Evolutionary conservation across 30 jellyfish, hydroid and myxozoan genomes (phyloP), one percentile per base, ranked within the genome.

Genomic region (Hydractinia echinata): DNA sequence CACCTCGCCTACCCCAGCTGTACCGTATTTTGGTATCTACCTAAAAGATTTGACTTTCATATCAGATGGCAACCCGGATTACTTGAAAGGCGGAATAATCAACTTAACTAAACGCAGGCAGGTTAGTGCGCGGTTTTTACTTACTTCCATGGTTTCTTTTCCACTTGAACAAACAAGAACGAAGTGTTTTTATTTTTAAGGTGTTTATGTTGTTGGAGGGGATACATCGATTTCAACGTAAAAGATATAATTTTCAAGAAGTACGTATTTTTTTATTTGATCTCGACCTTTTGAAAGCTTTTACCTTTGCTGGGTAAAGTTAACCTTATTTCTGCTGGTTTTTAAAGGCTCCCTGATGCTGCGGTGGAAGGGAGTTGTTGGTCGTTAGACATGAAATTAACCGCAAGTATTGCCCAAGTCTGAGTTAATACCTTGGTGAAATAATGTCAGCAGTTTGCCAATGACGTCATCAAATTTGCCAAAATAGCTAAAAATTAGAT

Each of bases 1-100:
- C 19, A 87, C 96, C 5, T 93, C 99, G 50, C 96, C 96, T 51
- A 87, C 99, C 7, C 99, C 99, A 10, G 95, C 99, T 13, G 96
- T 93, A 4, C 99, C 99, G 18, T 93, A 93, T 73, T 93, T 93
- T 78, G 99, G 99, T 81, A 55, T 93, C 52, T 93, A 93, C 81
- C 83, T 93, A 74, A 93, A 93, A 81, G 99, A 93, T 82, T 81
- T 93, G 77, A 93, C 99, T 39, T 93, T 93, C 67, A 93, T 87
- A 50, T 67, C 94, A 14, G 99, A 93, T 79, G 99, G 99, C 5
- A 93, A 93, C 78, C 96, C 96, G 14, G 96, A 93, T 66, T 79
- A 54, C 53, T 73, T 93, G 11, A 83, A 90, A 8, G 95, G 95
- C 53, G 99, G 99, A 3, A 61, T 93, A 66, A 82, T 93, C 76